phyloP scores from a whole-genome alignment of 2,113 vertebrate genomes.

The Callorhinus ursinus region DNA sequence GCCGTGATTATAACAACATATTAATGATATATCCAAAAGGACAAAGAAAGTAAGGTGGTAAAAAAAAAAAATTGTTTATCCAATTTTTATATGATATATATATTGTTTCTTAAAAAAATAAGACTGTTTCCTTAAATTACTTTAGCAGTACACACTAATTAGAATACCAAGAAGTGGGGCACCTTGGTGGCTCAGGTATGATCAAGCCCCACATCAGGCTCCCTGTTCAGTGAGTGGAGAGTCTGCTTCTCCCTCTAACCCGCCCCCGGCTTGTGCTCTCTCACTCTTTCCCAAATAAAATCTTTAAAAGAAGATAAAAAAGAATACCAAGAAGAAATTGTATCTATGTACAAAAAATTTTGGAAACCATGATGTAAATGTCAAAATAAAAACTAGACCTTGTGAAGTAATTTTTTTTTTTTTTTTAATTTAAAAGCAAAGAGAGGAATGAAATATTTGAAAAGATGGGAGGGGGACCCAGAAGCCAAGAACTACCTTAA shows the following conservation, averaged over 20 bases:
- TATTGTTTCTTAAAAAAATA: conserved; percentile 20
- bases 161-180: neutral
- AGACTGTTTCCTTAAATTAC: neutral
- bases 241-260: neutral
- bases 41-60: neutral
- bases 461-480: neutral
- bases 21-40: neutral
- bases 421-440: conserved; percentile 51
- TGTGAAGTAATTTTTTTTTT: too few species aligned
- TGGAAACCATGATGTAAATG: conserved; percentile 1
- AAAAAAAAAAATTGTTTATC: neutral
- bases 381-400: neutral
- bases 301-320: too few species aligned
- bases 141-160: conserved; percentile 32
- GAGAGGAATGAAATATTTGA: neutral
- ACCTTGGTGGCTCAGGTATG: neutral
- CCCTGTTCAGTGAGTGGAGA: neutral
- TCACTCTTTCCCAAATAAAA: too few species aligned
- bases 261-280: too few species aligned
- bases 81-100: neutral
- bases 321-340: neutral
- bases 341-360: neutral
- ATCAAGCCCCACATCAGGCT: neutral
- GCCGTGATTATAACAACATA: neutral
- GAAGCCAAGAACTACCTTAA: neutral